Evolutionary conservation across 2,797 vertebrate species (phyloP), one percentile per base, ranked within the genome.

Genomic region (Geotrypetes seraphini): DNA sequence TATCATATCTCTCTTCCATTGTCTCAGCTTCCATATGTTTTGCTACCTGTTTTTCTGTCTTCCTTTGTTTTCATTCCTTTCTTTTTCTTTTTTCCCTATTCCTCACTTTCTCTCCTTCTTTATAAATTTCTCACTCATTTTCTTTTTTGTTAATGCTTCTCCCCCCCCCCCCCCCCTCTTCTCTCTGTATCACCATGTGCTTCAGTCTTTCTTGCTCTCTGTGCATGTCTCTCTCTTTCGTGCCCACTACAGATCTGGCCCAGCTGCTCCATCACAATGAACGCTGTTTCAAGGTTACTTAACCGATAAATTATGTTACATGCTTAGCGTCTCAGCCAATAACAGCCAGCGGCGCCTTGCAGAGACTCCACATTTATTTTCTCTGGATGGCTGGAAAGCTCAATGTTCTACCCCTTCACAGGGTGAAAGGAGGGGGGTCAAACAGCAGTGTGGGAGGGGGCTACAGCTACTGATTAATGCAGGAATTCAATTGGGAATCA

Each of bases 261-360:
- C 5, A 7, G 37, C 3, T 2, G 35, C 50, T 44, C 35, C 48
- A 13, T 43, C 7, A 3, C 46, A 20, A 3, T 12, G 39, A 41
- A 41, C 7, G 38, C 41, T 19, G 37, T 12, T 62, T 45, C 41
- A 50, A 60, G 60, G 60, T 67, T 64, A 56, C 50, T 62, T 66
- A 47, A 64, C 45, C 16, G 2, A 52, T 71, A 63, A 59, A 62
- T 55, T 53, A 54, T 43, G 43, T 61, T 51, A 21, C 33, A 39
- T 47, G 39, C 50, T 67, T 44, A 71, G 40, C 33, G 25, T 32
- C 45, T 27, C 36, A 10, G 2, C 37, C 47, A 44, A 16, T 35
- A 57, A 50, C 57, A 46, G 46, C 59, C 53, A 46, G 42, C 47
- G 38, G 1, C 22, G 32, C 21, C 51, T 57, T 39, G 43, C 44